phyloP scores from a whole-genome alignment of 1,140 invertebrate genomes.

The Anastrepha obliqua region DNA sequence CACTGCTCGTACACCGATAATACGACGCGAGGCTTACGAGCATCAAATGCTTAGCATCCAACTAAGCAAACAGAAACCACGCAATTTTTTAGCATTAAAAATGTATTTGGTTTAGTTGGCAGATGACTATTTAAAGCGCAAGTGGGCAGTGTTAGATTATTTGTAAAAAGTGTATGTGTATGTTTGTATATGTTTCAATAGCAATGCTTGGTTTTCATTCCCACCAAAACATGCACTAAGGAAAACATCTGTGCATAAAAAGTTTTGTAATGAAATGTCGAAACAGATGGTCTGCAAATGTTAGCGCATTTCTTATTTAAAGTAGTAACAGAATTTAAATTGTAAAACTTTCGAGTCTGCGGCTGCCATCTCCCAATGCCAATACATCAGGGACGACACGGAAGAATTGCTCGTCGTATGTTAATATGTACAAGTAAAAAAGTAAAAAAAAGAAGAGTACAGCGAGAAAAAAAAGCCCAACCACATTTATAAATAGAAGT shows the following conservation, averaged over 20 bases:
- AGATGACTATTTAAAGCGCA: neutral
- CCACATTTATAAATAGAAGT: constrained; percentile 37
- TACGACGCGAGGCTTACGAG: neutral
- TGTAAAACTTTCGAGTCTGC: neutral
- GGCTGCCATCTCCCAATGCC: neutral
- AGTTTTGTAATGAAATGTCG: constrained; percentile 22
- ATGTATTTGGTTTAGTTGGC: neutral
- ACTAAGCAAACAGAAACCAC: neutral
- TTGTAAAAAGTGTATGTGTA: neutral
- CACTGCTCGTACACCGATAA: neutral
- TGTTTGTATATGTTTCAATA: neutral
- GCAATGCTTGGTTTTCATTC: no score
- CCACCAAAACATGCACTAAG: neutral
- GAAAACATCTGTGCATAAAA: constrained; percentile 12
- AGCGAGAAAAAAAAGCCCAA: constrained; percentile 13
- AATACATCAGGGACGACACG: constrained; percentile 27
- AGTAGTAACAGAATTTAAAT: neutral
- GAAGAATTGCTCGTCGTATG: neutral
- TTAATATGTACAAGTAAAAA: neutral
- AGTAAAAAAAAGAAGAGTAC: constrained; percentile 1
- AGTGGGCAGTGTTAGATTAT: neutral
- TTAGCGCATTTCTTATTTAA: neutral
- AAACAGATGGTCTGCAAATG: constrained; percentile 25
- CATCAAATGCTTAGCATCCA: neutral
- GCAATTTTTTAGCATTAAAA: constrained; percentile 18